These are phyloP conservation scores for Cheilosia scutellata DNA, from an alignment of 2,888 invertebrate genomes.

Conservation along the genomic window DNA sequence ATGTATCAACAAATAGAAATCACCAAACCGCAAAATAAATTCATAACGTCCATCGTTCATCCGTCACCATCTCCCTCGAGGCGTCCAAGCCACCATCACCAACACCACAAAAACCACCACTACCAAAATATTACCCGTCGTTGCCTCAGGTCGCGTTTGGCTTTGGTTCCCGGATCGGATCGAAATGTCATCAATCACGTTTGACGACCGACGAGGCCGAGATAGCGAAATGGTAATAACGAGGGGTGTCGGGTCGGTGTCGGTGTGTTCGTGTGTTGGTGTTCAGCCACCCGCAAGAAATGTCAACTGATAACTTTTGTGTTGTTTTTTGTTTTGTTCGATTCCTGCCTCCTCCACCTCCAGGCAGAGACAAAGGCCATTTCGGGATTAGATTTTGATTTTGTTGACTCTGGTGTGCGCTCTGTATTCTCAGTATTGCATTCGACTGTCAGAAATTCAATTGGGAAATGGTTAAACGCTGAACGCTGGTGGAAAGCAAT, in stretches of 20 bases:
- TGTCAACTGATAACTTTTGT: slow-evolving; percentile 61
- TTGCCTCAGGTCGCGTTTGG: slow-evolving; percentile 12
- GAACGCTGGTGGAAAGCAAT: slow-evolving; percentile 3
- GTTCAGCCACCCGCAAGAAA: slow-evolving; percentile 48
- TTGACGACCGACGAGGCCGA: slow-evolving; percentile 28
- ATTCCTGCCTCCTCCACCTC: not conserved
- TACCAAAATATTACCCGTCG: not conserved
- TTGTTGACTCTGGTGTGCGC: slow-evolving; percentile 24
- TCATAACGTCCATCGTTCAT: slow-evolving; percentile 59
- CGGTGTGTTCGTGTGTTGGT: not conserved
- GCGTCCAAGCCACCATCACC: not conserved
- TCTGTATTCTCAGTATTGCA: slow-evolving; percentile 10
- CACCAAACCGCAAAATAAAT: slow-evolving; percentile 63
- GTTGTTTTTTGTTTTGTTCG: slow-evolving; percentile 37
- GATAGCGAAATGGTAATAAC: slow-evolving; percentile 3
- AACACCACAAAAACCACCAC: not conserved
- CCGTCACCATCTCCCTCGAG: slow-evolving; percentile 36
- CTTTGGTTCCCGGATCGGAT: slow-evolving; percentile 34
- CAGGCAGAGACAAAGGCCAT: not conserved
- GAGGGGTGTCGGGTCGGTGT: not conserved
- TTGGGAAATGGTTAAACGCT: slow-evolving; percentile 44
- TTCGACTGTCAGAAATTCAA: slow-evolving; percentile 53
- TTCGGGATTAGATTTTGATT: slow-evolving; percentile 55
- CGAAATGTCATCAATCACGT: slow-evolving; percentile 65
- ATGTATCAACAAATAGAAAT: slow-evolving; percentile 59